Percentiles rank a stretch among this genome's conserved stretches.
Evolutionary conservation across 2,888 invertebrate species (phyloP).

Genomic region (Hecatera dysodea): DNA sequence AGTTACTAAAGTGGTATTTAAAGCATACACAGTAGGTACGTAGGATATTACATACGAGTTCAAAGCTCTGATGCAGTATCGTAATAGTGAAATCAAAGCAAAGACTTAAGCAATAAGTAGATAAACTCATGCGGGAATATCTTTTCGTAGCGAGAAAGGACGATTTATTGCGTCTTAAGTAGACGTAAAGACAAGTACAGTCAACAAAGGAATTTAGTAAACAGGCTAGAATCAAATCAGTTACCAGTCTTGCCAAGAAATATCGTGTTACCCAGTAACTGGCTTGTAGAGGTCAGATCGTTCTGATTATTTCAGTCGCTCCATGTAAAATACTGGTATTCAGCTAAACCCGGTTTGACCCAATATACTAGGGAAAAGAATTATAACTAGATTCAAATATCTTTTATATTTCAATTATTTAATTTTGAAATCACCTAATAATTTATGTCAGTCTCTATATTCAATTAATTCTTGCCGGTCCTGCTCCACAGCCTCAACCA

Average conservation of each 20-base stretch:
- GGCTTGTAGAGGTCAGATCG: too few relatives aligned
- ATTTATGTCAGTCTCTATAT: background rate
- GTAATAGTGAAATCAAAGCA: constrained; percentile 47
- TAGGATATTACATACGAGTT: constrained; percentile 1
- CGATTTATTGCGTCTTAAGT: constrained; percentile 56
- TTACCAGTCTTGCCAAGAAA: too few relatives aligned
- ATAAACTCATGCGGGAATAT: constrained; percentile 44
- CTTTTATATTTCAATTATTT: background rate
- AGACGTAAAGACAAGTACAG: constrained; percentile 41
- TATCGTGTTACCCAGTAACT: too few relatives aligned
- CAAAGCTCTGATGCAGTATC: constrained; percentile 32
- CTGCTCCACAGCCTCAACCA: too few relatives aligned
- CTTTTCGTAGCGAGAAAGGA: constrained; percentile 52
- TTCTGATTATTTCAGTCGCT: too few relatives aligned
- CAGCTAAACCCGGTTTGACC: too few relatives aligned
- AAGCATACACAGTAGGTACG: background rate
- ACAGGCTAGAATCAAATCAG: background rate
- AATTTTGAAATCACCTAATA: background rate
- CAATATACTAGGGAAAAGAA: too few relatives aligned
- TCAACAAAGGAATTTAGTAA: constrained; percentile 13
- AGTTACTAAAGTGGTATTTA: constrained; percentile 3
- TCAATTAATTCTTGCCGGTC: background rate
- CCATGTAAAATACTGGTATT: too few relatives aligned
- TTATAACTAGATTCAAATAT: background rate
- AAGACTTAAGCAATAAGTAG: constrained; percentile 43